Percentiles rank a stretch among this genome's conserved stretches.
Conservation (phyloP, 2,113 vertebrate genomes). For the Lethenteron camtschaticum region DNA sequence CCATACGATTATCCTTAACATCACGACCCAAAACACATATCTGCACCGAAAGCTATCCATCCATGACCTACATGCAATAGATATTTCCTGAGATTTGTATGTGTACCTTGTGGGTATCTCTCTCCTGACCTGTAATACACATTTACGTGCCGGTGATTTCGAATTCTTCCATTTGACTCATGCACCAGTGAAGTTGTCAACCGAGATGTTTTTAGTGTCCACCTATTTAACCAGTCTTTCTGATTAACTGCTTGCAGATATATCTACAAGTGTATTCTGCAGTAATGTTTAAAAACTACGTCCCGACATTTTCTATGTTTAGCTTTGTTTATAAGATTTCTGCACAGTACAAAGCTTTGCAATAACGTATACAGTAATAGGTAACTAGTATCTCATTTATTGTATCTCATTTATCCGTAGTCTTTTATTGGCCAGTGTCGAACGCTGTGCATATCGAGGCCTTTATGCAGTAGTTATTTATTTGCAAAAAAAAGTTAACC, state of each 20-base stretch:
- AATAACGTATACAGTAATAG: not conserved
- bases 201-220: not conserved
- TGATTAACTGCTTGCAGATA: slow-evolving; percentile 1
- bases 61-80: too few relatives aligned
- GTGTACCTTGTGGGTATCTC: too few relatives aligned
- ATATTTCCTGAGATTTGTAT: too few relatives aligned
- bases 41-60: too few relatives aligned
- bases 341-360: slow-evolving; percentile 1
- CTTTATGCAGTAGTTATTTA: slow-evolving; percentile 2
- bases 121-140: too few relatives aligned
- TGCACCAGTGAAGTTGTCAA: too few relatives aligned
- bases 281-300: slow-evolving; percentile 2
- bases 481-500: not conserved
- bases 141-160: too few relatives aligned
- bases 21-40: too few relatives aligned
- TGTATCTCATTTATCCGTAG: not conserved
- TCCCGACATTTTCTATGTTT: not conserved
- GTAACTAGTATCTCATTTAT: not conserved
- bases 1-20: too few relatives aligned
- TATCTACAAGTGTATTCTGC: not conserved
- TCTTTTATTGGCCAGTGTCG: not conserved
- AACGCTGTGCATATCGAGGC: slow-evolving; percentile 5
- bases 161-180: too few relatives aligned
- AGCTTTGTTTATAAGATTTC: not conserved
- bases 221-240: slow-evolving; percentile 6